Evolutionary conservation across 2,888 invertebrate species (phyloP).

Genomic region (Dryocosmus kuriphilus): DNA sequence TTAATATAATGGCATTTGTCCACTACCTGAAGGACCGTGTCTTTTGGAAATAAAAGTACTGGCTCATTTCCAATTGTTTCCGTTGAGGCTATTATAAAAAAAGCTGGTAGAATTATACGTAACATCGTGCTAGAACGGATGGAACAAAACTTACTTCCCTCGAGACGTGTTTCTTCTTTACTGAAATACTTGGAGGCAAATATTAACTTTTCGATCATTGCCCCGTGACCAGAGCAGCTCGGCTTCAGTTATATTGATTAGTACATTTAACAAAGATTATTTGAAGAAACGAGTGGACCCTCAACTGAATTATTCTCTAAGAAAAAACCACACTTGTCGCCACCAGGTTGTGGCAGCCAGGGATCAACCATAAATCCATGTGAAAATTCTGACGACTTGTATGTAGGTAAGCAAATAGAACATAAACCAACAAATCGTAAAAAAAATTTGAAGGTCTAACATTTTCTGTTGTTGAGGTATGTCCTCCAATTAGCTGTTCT

Average conservation of each 20-base stretch:
- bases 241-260: conserved; percentile 9
- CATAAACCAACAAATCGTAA: too few relatives aligned
- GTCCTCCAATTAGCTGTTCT: too few relatives aligned
- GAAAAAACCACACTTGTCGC: too few relatives aligned
- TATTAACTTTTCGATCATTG: conserved; percentile 68
- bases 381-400: too few relatives aligned
- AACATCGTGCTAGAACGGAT: conserved; percentile 60
- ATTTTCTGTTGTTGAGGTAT: too few relatives aligned
- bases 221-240: conserved; percentile 42
- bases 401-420: too few relatives aligned
- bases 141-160: conserved; percentile 51
- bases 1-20: conserved; percentile 40
- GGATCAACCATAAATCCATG: too few relatives aligned
- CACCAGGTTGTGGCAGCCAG: too few relatives aligned
- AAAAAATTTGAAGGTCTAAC: too few relatives aligned
- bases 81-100: conserved; percentile 51
- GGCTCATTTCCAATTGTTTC: conserved; percentile 54
- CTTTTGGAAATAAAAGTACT: conserved; percentile 67
- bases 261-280: conserved; percentile 1
- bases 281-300: neutral
- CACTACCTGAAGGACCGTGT: conserved; percentile 71
- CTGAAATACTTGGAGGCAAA: conserved; percentile 64
- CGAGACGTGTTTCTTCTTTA: conserved; percentile 56
- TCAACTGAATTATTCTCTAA: too few relatives aligned
- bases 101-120: conserved; percentile 57